phyloP scores from a whole-genome alignment of 2,797 vertebrate genomes.

The Ara ararauna region DNA sequence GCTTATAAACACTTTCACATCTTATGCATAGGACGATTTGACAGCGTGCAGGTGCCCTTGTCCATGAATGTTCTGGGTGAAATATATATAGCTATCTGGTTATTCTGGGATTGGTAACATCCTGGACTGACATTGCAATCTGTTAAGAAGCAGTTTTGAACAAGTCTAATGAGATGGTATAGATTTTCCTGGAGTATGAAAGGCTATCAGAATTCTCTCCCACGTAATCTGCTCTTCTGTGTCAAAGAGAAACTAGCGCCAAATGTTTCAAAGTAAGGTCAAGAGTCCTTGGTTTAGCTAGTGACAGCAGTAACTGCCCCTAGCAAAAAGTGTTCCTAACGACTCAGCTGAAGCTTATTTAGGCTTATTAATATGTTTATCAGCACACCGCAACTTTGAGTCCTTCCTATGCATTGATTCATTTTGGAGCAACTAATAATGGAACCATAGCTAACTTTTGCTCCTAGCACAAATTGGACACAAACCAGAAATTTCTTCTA shows the following conservation, averaged over 20 bases:
- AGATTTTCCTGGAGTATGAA: slow-evolving; percentile 22
- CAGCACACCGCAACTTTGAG: not conserved
- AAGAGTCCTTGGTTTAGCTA: not conserved
- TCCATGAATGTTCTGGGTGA: slow-evolving; percentile 23
- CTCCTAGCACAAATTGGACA: not conserved
- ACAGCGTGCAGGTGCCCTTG: slow-evolving; percentile 38
- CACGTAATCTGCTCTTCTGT: not conserved
- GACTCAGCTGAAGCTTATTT: not conserved
- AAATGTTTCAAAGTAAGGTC: not conserved
- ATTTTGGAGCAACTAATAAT: not conserved
- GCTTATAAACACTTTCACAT: slow-evolving; percentile 41
- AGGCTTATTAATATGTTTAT: not conserved
- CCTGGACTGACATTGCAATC: slow-evolving; percentile 45
- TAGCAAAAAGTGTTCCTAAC: not conserved
- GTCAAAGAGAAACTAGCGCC: not conserved
- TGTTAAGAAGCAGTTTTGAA: slow-evolving; percentile 36
- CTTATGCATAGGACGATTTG: not conserved
- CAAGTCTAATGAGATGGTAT: slow-evolving; percentile 19
- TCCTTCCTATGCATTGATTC: not conserved
- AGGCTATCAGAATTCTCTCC: not conserved
- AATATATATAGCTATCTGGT: slow-evolving; percentile 30
- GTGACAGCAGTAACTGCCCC: not conserved
- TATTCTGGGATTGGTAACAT: slow-evolving; percentile 46
- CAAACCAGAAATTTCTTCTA: not conserved
- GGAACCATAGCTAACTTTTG: not conserved